Evolutionary conservation across 2,888 invertebrate species (phyloP), one percentile per base, ranked within the genome.

Genomic region (Smittia sp.): DNA sequence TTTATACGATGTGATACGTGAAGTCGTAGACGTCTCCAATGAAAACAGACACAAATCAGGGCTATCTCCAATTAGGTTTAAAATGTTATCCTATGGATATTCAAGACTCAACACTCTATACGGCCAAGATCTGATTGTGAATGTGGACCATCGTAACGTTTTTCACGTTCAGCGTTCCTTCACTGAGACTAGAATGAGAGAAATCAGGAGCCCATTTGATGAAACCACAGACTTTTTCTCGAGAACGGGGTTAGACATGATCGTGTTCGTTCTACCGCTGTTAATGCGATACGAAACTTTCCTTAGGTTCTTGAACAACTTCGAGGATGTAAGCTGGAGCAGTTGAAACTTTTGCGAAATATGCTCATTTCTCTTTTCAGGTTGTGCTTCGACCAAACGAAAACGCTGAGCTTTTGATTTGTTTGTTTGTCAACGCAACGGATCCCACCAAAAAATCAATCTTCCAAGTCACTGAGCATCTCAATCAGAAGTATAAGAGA

Each of bases 91-190:
- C 73, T 98, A 98, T 81, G 98, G 96, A 0, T 98, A 98, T 83
- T 88, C 90, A 76, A 84, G 96, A 27, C 83, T 94, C 76, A 90
- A 94, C 79, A 93, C 96, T 0, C 80, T 92, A 54, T 90, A 93
- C 80, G 97, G 98, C 0, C 92, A 91, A n/a, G 96, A 98, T 83
- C 90, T 94, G 77, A 90, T 98, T 78, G 84, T 99, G 76, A 98
- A 98, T 83, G 84, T 99, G 78, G n/a, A n/a, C n/a, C n/a, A n/a
- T n/a, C n/a, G n/a, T n/a, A n/a, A n/a, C n/a, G n/a, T n/a, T n/a
- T n/a, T 96, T 0, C 98, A 98, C 79, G 85, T 98, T 25, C 97
- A 97, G 80, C 93, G 96, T 80, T 89, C 93, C 13, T 98, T 97
- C 79, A 90, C 92, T 67, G 91, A 92, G 86, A 81, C 81, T 76